Evolutionary conservation across 2,888 invertebrate genomes (phyloP), one percentile per base, ranked within the genome.

Genomic region (Coleophora flavipennella): DNA sequence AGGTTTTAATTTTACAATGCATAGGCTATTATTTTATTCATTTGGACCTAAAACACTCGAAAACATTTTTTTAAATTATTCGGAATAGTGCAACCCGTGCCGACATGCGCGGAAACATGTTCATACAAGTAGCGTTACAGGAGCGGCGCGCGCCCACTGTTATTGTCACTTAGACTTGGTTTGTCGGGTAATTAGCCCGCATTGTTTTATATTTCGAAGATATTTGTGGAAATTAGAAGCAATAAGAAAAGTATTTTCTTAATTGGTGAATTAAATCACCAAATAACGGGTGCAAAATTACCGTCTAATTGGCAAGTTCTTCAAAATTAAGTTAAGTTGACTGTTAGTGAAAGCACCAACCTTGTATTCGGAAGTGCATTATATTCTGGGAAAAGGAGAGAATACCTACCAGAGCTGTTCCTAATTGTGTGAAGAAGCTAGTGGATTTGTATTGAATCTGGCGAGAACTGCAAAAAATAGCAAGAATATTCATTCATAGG

Each of bases 331-430:
- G 48, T 51, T 3, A 45, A 49, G 20, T 36, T 49, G 27, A 49
- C 36, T 47, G 47, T 54, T 26, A 48, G 32, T 42, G 46, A 48
- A 47, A 50, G 46, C 28, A 41, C 50, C 13, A 49, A 54, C 43
- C 48, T 49, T 26, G 44, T 40, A 45, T 51, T 36, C 32, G 48
- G n/a, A 49, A 63, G 56, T 41, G 57, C 33, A 45, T 54, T 47
- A 55, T 60, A 34, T 60, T 40, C 45, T 60, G 57, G 53, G 55
- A 59, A 55, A 58, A 59, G 34, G 53, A 56, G 9, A 41, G 55
- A 43, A 57, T 58, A 33, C 53, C 55, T 14, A 44, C 42, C 3
- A 42, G 11, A 38, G 27, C 44, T 26, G 6, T 44, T 8, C 44
- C 46, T 37, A 48, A 51, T 41, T 50, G 44, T 38, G 48, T 50